A percentile compares a stretch with the other conserved stretches of the same genome.
phyloP scores from a whole-genome alignment of 2,113 vertebrate genomes.

The Taurulus bubalis region DNA sequence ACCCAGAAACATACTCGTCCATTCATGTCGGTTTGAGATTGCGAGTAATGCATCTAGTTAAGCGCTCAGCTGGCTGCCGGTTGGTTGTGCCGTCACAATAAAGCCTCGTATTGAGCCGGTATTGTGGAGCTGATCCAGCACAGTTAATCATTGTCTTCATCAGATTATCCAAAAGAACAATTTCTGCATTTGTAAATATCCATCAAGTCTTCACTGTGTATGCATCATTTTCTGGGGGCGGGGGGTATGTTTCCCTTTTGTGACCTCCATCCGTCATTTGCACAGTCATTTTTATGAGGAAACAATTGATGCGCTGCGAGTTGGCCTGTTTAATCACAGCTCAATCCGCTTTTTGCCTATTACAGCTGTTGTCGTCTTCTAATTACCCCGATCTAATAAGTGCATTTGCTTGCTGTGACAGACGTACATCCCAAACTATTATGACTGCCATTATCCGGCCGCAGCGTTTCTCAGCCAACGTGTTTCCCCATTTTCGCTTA shows the following conservation, averaged over 20 bases:
- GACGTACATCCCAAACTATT: slow-evolving; percentile 73
- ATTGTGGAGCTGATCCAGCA: slow-evolving; percentile 6
- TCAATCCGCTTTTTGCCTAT: slow-evolving; percentile 46
- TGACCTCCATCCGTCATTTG: slow-evolving; percentile 47
- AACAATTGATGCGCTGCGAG: slow-evolving; percentile 28
- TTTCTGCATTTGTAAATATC: slow-evolving; percentile 1
- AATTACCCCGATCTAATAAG: slow-evolving; percentile 80
- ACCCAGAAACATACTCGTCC: neutral
- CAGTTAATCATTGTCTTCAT: slow-evolving; percentile 45
- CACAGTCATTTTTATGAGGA: slow-evolving; percentile 27
- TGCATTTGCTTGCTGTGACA: slow-evolving; percentile 71
- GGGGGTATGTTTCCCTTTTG: neutral
- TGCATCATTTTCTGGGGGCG: neutral
- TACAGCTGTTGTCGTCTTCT: slow-evolving; percentile 69
- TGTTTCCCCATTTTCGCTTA: slow-evolving; percentile 65
- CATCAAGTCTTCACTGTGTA: neutral
- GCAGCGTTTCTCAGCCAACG: slow-evolving; percentile 50
- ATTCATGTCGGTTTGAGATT: neutral
- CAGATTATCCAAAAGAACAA: slow-evolving; percentile 12
- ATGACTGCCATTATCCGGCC: slow-evolving; percentile 74
- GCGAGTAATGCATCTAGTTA: neutral
- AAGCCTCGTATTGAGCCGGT: neutral
- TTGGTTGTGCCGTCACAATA: neutral
- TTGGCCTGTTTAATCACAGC: slow-evolving; percentile 64
- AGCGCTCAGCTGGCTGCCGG: neutral